phyloP scores from a whole-genome alignment of 2,888 invertebrate species.

The Amorpha juglandis region DNA sequence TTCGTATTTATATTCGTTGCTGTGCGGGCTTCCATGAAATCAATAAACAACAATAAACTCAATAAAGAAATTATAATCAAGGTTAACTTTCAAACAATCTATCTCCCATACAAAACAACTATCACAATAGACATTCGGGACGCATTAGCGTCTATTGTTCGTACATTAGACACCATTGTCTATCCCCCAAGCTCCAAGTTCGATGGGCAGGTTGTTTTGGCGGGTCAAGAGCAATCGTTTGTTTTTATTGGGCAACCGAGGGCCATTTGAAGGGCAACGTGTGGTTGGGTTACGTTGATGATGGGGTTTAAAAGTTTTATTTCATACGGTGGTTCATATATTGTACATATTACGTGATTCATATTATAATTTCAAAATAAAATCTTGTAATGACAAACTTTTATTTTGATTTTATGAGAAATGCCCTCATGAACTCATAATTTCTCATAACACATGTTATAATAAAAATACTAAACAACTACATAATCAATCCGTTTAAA shows the following conservation, averaged over 20 bases:
- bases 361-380: no score
- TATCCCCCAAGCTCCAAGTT: slow-evolving; percentile 35
- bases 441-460: no score
- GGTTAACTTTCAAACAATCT: slow-evolving; percentile 42
- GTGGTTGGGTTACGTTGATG: background rate
- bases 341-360: no score
- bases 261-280: background rate
- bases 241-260: slow-evolving; percentile 15
- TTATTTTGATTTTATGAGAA: no score
- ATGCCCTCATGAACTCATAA: no score
- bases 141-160: slow-evolving; percentile 60
- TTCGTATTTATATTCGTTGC: no score
- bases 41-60: slow-evolving; percentile 23
- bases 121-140: slow-evolving; percentile 41
- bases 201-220: slow-evolving; percentile 11
- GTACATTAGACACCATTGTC: slow-evolving; percentile 60
- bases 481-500: no score
- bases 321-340: no score
- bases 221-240: slow-evolving; percentile 13
- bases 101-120: slow-evolving; percentile 36
- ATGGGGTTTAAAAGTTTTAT: background rate
- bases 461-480: no score
- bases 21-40: slow-evolving; percentile 16
- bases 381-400: no score
- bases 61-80: slow-evolving; percentile 33